Percentiles rank a stretch among this genome's conserved stretches.
Evolutionary conservation across 1,140 invertebrate genomes (phyloP).

Genomic region (Chlorops oryzae): DNA sequence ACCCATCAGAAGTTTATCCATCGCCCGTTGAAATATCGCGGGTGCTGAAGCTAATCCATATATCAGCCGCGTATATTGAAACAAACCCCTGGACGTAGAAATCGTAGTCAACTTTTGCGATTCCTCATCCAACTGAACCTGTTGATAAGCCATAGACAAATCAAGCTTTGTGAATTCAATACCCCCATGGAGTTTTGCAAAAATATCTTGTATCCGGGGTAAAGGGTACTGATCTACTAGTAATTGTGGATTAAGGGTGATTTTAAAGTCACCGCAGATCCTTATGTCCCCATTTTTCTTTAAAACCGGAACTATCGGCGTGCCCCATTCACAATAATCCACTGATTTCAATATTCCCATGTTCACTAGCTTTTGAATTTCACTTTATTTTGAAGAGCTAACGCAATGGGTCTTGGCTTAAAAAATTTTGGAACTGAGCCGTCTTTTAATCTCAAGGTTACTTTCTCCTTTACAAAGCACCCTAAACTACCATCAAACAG

Average conservation of each 20-base stretch:
- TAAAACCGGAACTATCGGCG: constrained; percentile 37
- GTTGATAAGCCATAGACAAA: constrained; percentile 20
- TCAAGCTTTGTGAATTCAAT: constrained; percentile 19
- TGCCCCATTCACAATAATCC: constrained; percentile 38
- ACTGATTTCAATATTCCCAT: constrained; percentile 24
- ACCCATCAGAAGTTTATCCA: no score
- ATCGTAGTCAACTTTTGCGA: constrained; percentile 18
- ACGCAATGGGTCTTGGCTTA: neutral
- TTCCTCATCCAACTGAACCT: constrained; percentile 16
- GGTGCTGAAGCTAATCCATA: constrained; percentile 23
- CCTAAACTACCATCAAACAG: no score
- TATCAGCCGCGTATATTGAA: constrained; percentile 17
- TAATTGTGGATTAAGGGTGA: neutral
- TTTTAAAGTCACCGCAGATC: constrained; percentile 48
- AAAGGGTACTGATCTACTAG: constrained; percentile 24
- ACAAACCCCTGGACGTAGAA: constrained; percentile 20
- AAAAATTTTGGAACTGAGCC: neutral
- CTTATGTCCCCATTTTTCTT: neutral
- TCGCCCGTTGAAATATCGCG: constrained; percentile 26
- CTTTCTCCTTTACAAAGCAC: neutral
- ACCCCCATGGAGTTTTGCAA: constrained; percentile 17
- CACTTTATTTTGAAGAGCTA: constrained; percentile 9
- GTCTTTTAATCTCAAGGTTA: neutral
- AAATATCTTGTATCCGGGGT: constrained; percentile 22
- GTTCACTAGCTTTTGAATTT: constrained; percentile 40